phyloP scores from a whole-genome alignment of 2,797 vertebrate genomes.

The Corythornis leucogaster region DNA sequence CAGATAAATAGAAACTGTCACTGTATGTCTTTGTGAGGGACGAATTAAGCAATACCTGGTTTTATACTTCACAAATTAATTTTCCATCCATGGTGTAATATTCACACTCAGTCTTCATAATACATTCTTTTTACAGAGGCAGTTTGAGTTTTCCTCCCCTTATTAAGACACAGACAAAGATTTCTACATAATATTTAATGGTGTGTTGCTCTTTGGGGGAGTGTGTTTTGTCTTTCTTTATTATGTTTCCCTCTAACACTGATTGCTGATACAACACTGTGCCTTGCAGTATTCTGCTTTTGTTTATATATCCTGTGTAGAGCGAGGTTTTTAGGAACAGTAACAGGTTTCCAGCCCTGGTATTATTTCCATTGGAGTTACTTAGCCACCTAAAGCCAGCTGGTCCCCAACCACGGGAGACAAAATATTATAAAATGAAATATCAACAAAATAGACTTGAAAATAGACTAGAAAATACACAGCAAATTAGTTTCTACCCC shows the following conservation, averaged over 20 bases:
- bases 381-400: neutral
- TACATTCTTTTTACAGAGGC: neutral
- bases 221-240: neutral
- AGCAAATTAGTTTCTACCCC: neutral
- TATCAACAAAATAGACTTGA: neutral
- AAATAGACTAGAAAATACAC: neutral
- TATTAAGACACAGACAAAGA: neutral
- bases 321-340: neutral
- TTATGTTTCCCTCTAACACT: neutral
- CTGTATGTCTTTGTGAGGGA: neutral
- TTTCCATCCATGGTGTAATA: neutral
- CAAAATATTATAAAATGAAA: neutral
- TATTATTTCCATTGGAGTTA: neutral
- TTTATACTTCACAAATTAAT: neutral
- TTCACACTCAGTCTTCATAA: neutral
- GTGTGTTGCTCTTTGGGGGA: neutral
- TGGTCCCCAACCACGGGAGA: neutral
- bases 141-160: neutral
- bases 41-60: neutral
- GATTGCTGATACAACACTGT: neutral
- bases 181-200: neutral
- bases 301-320: neutral
- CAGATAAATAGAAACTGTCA: conserved; percentile 12
- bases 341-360: neutral
- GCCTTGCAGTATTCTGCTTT: neutral